These are phyloP conservation scores for Phataginus tricuspis DNA, from an alignment of 2,797 vertebrate species.

Conservation along the genomic window DNA sequence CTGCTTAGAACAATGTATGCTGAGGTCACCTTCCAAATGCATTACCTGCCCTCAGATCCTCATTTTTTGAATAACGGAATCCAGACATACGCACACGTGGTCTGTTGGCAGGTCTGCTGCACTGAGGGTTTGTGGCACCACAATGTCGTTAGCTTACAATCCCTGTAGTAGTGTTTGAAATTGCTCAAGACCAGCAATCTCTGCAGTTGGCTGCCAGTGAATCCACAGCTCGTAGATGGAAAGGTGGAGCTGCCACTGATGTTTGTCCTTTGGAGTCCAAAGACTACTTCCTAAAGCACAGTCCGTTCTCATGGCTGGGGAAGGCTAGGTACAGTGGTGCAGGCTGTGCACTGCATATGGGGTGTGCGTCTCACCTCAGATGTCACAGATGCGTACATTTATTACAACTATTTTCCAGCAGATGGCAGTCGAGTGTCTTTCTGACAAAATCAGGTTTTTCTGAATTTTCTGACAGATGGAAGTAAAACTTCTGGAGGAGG, in stretches of 20 bases:
- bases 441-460: not conserved
- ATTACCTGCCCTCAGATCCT: not conserved
- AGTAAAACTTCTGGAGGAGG: not conserved
- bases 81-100: not conserved
- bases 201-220: not conserved
- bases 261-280: not conserved
- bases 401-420: constrained; percentile 37
- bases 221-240: not conserved
- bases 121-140: not conserved
- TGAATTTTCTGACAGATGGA: not conserved
- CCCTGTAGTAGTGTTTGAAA: not conserved
- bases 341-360: not conserved
- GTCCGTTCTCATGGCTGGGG: not conserved
- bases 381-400: accelerated
- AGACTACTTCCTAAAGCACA: not conserved
- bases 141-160: not conserved
- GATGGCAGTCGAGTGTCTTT: constrained; percentile 59
- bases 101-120: not conserved
- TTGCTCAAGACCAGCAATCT: not conserved
- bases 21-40: not conserved
- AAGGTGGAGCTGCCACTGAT: not conserved
- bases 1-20: not conserved
- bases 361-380: not conserved
- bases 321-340: not conserved
- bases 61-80: not conserved